These are phyloP conservation scores for Bombus sylvicola DNA, from an alignment of 1,140 invertebrate genomes.

Conservation along the genomic window DNA sequence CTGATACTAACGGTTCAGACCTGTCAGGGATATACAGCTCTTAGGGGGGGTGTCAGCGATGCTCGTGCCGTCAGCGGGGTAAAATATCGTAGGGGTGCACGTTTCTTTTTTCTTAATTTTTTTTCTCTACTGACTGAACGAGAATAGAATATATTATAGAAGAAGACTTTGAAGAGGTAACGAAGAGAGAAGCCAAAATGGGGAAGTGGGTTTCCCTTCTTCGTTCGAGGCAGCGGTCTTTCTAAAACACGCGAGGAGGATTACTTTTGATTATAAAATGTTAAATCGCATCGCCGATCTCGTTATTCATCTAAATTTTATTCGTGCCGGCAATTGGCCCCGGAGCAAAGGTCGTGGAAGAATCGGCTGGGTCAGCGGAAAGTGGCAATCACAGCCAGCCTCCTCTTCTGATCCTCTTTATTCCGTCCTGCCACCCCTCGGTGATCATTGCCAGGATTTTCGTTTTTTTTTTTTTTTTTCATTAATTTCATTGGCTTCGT, in stretches of 20 bases:
- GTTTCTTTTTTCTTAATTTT: not conserved
- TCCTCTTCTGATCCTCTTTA: conserved; percentile 58
- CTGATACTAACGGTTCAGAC: conserved; percentile 48
- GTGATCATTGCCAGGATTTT: conserved; percentile 55
- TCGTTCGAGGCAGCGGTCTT: conserved; percentile 15
- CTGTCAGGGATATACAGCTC: not conserved
- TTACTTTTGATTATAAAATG: conserved; percentile 68
- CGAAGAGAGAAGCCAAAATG: not conserved
- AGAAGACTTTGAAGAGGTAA: conserved; percentile 45
- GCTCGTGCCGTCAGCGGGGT: conserved; percentile 52
- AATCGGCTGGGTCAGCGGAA: conserved; percentile 60
- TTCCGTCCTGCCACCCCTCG: not conserved
- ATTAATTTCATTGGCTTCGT: conserved; percentile 50
- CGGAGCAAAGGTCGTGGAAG: conserved; percentile 23
- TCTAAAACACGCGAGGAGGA: conserved; percentile 1
- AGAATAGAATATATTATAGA: not conserved
- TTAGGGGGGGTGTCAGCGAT: not conserved
- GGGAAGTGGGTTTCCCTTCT: conserved; percentile 39
- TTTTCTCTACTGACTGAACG: conserved; percentile 56
- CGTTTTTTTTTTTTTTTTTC: conserved; percentile 17
- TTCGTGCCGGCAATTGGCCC: conserved; percentile 63
- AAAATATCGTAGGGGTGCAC: conserved; percentile 67
- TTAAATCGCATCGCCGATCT: conserved; percentile 66
- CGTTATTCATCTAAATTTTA: conserved; percentile 70
- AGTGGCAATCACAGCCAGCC: conserved; percentile 24